Evolutionary conservation across 2,113 vertebrate species (phyloP), one percentile per base, ranked within the genome.

Genomic region (Mystacornis crossleyi): DNA sequence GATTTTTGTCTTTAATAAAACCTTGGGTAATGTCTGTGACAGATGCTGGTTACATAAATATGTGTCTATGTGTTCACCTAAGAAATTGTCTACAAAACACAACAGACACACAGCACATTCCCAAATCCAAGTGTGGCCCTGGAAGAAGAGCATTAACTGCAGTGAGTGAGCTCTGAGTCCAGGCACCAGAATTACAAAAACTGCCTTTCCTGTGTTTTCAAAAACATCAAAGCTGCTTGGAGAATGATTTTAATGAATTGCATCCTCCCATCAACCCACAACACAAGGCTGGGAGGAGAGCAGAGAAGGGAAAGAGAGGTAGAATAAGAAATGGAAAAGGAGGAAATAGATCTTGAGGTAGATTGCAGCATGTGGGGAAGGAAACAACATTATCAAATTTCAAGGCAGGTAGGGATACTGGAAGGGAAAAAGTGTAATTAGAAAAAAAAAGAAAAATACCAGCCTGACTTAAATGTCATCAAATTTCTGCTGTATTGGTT

Each of bases 101-200:
- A 54, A 45, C 4, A 38, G 34, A 34, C 12, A 38, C 25, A 21
- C 6, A 58, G 38, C 28, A 66, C 10, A 34, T 38, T 51, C 51
- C 47, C 42, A 78, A 42, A 47, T 7, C 19, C 54, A 25, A 29
- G 34, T 7, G 33, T 55, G n/a, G 8, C 40, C 26, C 28, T 51
- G 23, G 6, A 8, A 40, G 26, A 13, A 2, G 7, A 2, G 7
- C 9, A 4, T 6, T 7, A 29, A 15, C 10, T 0, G 0, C 53
- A 67, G 11, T 21, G 43, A 36, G 33, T 5, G 12, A 23, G 14
- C 4, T 24, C 53, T 42, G 33, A n/a, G 13, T 26, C 43, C 33
- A 13, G 18, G 33, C 36, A 79, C 12, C 51, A 80, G 19, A 69
- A 60, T 19, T 4, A 58, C 25, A 38, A 28, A 47, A 75, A 29